A percentile compares a stretch with the other conserved stretches of the same genome.
Evolutionary conservation across 1,140 invertebrate genomes (phyloP).

Genomic region (Pristionchus pacificus): DNA sequence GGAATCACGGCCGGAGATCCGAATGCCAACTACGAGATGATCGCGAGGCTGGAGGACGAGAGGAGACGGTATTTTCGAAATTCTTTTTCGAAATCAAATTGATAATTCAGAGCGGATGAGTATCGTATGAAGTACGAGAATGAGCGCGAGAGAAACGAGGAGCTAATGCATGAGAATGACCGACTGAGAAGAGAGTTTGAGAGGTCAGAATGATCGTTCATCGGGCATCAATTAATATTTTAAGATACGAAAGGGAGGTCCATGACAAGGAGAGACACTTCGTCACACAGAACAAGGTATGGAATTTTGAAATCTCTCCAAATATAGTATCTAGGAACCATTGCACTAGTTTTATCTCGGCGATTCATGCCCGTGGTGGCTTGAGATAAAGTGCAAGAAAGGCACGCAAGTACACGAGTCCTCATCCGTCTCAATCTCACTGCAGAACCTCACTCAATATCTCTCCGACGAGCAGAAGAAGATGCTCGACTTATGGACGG

Average conservation of each 20-base stretch:
- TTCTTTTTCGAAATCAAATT: no score
- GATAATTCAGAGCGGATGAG: constrained; percentile 48
- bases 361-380: no score
- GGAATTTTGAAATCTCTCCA: background rate
- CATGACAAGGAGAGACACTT: constrained; percentile 52
- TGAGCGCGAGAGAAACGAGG: constrained; percentile 46
- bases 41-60: constrained; percentile 52
- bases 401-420: no score
- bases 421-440: no score
- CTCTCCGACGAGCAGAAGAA: constrained; percentile 56
- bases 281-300: constrained; percentile 44
- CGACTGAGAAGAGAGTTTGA: constrained; percentile 50
- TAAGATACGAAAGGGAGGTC: constrained; percentile 49
- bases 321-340: background rate
- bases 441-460: constrained; percentile 56
- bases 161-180: constrained; percentile 48
- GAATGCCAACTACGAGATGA: constrained; percentile 51
- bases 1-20: constrained; percentile 36
- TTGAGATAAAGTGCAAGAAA: no score
- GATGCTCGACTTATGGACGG: constrained; percentile 56
- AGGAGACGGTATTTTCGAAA: constrained; percentile 41
- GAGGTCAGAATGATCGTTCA: no score
- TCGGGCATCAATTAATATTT: no score
- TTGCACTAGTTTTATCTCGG: no score
- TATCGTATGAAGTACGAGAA: constrained; percentile 49